Evolutionary conservation across 1,140 invertebrate genomes (phyloP).

Genomic region (Listronotus bonariensis): DNA sequence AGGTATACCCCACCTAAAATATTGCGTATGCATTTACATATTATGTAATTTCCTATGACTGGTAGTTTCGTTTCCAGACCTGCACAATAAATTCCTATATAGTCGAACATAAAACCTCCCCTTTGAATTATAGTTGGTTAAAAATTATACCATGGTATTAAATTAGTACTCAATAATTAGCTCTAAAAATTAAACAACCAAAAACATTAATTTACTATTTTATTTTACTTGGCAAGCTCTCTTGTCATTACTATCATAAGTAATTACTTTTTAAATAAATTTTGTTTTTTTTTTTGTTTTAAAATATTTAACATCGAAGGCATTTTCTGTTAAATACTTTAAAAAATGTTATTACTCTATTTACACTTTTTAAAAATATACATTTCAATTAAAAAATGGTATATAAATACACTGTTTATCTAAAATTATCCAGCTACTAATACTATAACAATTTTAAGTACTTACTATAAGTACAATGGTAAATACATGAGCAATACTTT

Average conservation of each 20-base stretch:
- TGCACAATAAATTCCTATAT: too few species aligned
- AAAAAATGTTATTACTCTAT: conserved; percentile 5
- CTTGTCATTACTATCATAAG: conserved; percentile 11
- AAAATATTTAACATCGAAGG: conserved; percentile 37
- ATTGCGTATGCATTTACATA: too few species aligned
- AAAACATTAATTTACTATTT: conserved; percentile 10
- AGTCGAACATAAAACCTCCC: too few species aligned
- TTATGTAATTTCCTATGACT: too few species aligned
- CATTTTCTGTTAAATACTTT: conserved; percentile 30
- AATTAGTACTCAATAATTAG: too few species aligned
- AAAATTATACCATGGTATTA: too few species aligned
- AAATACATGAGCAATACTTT: neutral
- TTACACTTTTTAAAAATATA: conserved; percentile 12
- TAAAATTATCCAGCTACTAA: neutral
- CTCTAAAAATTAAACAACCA: too few species aligned
- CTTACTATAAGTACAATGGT: neutral
- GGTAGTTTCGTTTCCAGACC: too few species aligned
- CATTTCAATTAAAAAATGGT: conserved; percentile 4
- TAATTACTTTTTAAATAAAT: conserved; percentile 3
- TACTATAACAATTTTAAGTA: neutral
- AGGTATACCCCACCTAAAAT: too few species aligned
- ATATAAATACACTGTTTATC: neutral
- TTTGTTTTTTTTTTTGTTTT: conserved; percentile 5
- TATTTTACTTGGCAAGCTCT: conserved; percentile 32
- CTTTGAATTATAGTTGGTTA: too few species aligned